Evolutionary conservation across 2,113 vertebrate species (phyloP).

Genomic region (Ptyas mucosa): DNA sequence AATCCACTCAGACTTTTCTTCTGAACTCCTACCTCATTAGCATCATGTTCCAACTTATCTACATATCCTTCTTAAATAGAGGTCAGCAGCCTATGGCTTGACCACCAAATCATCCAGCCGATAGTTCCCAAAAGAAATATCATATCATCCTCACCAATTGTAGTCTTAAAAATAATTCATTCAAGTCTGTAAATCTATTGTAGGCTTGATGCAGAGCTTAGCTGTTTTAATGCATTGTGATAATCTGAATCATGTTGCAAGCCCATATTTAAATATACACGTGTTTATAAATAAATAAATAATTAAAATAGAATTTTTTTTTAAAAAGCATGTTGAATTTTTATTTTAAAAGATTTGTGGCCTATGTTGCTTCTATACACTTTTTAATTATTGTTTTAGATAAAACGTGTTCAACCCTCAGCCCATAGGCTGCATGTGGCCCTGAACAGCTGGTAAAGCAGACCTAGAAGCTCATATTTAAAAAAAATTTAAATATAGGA

Average conservation of each 20-base stretch:
- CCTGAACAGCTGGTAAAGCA: not conserved
- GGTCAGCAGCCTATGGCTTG: not conserved
- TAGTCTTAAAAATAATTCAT: not conserved
- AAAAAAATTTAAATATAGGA: not conserved
- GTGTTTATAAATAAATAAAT: not conserved
- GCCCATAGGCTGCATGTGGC: not conserved
- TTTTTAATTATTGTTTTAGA: not conserved
- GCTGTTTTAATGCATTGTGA: not conserved
- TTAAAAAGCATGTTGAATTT: not conserved
- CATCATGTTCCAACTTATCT: not conserved
- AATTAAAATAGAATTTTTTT: not conserved
- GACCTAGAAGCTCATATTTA: not conserved
- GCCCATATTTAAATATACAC: not conserved
- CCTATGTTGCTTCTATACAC: not conserved
- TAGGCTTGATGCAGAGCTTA: not conserved
- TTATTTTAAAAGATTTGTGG: not conserved
- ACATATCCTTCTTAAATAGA: not conserved
- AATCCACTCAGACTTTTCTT: not conserved
- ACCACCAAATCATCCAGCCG: not conserved
- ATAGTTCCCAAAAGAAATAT: not conserved
- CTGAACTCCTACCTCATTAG: not conserved
- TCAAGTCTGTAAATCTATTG: not conserved
- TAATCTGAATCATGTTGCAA: not conserved
- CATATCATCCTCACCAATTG: not conserved
- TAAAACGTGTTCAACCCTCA: accelerated